Percentiles rank a stretch among this genome's conserved stretches.
Evolutionary conservation across 2,113 vertebrate genomes (phyloP).

Genomic region (Sapayoa aenigma): DNA sequence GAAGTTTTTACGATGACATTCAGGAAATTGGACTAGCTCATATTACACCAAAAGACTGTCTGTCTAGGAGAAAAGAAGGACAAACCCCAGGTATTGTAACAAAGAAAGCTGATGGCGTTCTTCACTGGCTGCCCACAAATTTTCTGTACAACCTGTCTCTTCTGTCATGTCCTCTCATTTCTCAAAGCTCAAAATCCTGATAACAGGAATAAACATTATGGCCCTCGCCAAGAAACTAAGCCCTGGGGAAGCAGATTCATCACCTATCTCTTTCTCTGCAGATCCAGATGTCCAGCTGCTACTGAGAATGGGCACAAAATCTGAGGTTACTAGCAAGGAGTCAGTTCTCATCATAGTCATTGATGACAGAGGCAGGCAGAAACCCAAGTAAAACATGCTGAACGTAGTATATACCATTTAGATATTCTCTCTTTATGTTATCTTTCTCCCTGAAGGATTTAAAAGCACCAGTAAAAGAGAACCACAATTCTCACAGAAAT

Average conservation of each 20-base stretch:
- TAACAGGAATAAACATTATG: background rate
- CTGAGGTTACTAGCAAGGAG: background rate
- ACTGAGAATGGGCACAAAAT: background rate
- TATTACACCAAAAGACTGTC: background rate
- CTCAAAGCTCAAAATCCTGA: background rate
- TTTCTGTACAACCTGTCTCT: background rate
- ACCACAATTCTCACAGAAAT: background rate
- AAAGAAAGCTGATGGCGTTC: background rate
- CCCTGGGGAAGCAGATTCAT: background rate
- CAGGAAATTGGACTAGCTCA: background rate
- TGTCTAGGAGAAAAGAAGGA: background rate
- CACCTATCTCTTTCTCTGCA: background rate
- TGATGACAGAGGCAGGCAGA: background rate
- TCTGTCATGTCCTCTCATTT: background rate
- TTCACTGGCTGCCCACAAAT: background rate
- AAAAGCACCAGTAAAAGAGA: background rate
- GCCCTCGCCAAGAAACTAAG: background rate
- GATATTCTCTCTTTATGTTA: background rate
- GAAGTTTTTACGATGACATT: background rate
- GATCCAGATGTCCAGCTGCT: background rate
- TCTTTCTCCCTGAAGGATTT: background rate
- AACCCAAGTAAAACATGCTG: background rate
- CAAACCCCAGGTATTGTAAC: background rate
- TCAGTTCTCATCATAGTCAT: background rate
- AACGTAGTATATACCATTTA: background rate